Evolutionary conservation across 2,797 vertebrate species (phyloP), one percentile per base, ranked within the genome.

Genomic region (Acestrorhynchus altus): DNA sequence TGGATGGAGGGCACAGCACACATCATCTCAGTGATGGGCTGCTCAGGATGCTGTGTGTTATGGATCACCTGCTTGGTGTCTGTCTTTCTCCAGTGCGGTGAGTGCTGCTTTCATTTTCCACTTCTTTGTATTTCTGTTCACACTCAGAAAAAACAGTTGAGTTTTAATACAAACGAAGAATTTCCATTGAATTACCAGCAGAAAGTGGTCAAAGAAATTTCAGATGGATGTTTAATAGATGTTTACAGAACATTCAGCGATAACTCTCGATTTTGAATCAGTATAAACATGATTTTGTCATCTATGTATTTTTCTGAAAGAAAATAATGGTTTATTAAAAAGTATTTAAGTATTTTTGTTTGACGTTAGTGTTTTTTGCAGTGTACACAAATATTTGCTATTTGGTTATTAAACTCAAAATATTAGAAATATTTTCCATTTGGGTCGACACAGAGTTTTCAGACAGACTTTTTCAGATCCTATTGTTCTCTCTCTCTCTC

Each of bases 11-110:
- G 80, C 59, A 64, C 74, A 65, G 60, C 44, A 31, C 49, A 76
- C 63, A 42, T 71, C 40, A 44, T 64, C 20, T 35, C 72, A 57
- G 79, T 57, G 67, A 90, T 86, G 85, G 86, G 83, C 83, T 80
- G 70, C 67, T 51, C 49, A 9, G 73, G 49, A 76, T 65, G 60
- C 60, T 72, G 68, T n/a, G 74, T 82, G 16, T 69, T 85, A 6
- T 69, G 44, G 67, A 26, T 78, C n/a, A 28, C 66, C 57, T 86
- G 71, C 59, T 70, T 83, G 69, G 4, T 76, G 13, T 79, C 74
- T 8, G 63, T 22, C 39, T 59, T 84, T 67, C 74, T 72, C 13
- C 69, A 76, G 16, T 61, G 60, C 18, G 78, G 87, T 88, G 44
- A 79, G 87, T 82, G n/a, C 40, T 54, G 13, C 0, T 57, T 22